These are phyloP conservation scores for Coreius guichenoti DNA, from an alignment of 2,797 vertebrate species.

Conservation along the genomic window DNA sequence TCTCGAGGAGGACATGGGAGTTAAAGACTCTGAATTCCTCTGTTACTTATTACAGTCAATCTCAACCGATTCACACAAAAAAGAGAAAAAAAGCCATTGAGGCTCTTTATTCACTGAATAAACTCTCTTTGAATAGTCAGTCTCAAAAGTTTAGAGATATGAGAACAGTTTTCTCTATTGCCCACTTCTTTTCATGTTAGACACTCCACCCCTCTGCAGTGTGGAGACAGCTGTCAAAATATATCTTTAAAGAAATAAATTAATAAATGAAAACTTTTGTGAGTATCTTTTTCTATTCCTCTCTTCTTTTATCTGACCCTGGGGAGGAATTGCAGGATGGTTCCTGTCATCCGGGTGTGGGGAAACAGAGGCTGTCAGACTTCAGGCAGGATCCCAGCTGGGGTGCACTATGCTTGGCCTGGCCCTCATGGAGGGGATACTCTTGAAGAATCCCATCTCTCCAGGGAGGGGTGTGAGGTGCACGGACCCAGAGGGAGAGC, in stretches of 20 bases:
- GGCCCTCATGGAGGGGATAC: slow-evolving; percentile 56
- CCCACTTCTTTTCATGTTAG: slow-evolving; percentile 48
- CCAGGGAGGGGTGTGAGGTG: slow-evolving; percentile 31
- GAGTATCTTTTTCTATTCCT: slow-evolving; percentile 29
- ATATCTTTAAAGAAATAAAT: slow-evolving; percentile 59
- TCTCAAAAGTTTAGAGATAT: slow-evolving; percentile 31
- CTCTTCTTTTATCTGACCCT: slow-evolving; percentile 65
- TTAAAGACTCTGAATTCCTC: slow-evolving; percentile 18
- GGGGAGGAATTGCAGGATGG: slow-evolving; percentile 66
- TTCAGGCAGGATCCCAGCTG: slow-evolving; percentile 66
- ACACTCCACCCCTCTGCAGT: slow-evolving; percentile 38
- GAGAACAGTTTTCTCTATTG: slow-evolving; percentile 36
- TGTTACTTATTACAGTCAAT: slow-evolving; percentile 25
- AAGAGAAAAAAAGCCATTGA: neutral
- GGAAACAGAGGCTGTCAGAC: slow-evolving; percentile 73
- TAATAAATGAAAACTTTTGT: slow-evolving; percentile 54
- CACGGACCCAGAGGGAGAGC: slow-evolving; percentile 10
- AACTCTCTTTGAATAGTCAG: slow-evolving; percentile 31
- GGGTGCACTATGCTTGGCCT: slow-evolving; percentile 60
- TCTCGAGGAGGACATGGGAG: slow-evolving; percentile 1
- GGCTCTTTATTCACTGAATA: slow-evolving; percentile 37
- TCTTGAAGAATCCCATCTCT: slow-evolving; percentile 61
- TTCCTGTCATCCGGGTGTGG: slow-evolving; percentile 66
- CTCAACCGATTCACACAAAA: slow-evolving; percentile 1
- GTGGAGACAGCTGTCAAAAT: slow-evolving; percentile 62